Evolutionary conservation across 2,113 vertebrate species (phyloP), one percentile per base, ranked within the genome.

Genomic region (Psettodes erumei): DNA sequence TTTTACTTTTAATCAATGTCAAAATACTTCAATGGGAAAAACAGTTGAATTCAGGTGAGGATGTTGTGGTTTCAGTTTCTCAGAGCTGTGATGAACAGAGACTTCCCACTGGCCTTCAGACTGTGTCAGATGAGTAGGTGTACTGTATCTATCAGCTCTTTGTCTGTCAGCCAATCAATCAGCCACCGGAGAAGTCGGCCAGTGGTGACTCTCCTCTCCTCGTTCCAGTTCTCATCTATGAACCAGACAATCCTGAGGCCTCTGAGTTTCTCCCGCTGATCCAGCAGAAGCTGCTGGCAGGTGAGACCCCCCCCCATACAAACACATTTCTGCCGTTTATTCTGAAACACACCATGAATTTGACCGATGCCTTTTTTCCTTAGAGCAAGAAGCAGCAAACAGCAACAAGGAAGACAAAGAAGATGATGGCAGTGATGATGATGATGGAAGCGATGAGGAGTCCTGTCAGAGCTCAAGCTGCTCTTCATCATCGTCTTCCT

Each of bases 101-200:
- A 96, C 64, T 95, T 94, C 45, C 77, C 28, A 64, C 80, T 93
- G 71, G 94, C 95, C 53, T 89, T 90, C 71, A 94, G 93, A 68
- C 93, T 96, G 70, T 97, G 96, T 92, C 91, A 94, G 75, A 96
- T 94, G 94, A 96, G 96, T 97, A 93, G 70, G 96, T 94, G 37
- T 67, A 56, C 43, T 38, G 56, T 43, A 40, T 63, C 33, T 32
- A 43, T 66, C 59, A 30, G 15, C 61, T 55, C n/a, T 58, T 1
- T 43, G 10, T 76, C 58, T 28, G 63, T 68, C 68, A 25, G 40
- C 68, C 40, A 30, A 12, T 85, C 21, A 72, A 33, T 55, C 59
- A 56, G 45, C 50, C 40, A 54, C 8, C 1, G 6, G 33, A 28
- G 30, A 40, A 23, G 38, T 45, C 50, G 51, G 56, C 28, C 38